Percentiles rank a stretch among this genome's conserved stretches.
phyloP scores from a whole-genome alignment of 1,140 invertebrate genomes.

The Aphis craccivora region DNA sequence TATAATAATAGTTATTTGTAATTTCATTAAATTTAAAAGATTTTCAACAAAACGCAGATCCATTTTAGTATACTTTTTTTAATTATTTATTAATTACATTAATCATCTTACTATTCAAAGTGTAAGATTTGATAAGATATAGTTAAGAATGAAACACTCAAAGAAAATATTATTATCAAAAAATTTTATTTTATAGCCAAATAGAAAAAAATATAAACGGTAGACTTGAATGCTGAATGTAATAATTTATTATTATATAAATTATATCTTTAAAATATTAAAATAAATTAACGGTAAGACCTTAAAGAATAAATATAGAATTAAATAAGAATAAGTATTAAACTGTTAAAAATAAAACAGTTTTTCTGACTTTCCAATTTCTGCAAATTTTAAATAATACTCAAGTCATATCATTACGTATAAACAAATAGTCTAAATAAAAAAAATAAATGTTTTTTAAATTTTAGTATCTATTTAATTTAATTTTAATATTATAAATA shows the following conservation, averaged over 20 bases:
- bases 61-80: neutral
- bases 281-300: neutral
- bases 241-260: neutral
- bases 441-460: neutral
- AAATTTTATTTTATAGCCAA: neutral
- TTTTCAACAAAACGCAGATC: neutral
- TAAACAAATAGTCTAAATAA: neutral
- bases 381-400: neutral
- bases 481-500: neutral
- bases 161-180: neutral
- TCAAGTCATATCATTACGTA: neutral
- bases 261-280: neutral
- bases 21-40: neutral
- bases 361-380: neutral
- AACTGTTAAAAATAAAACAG: neutral
- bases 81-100: neutral
- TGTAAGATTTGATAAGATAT: neutral
- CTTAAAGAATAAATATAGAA: no score
- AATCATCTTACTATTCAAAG: neutral
- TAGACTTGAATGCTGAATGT: neutral
- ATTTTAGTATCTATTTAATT: neutral
- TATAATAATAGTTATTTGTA: neutral
- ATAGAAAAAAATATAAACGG: neutral
- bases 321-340: neutral
- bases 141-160: neutral